Evolutionary conservation across 2,113 vertebrate species (phyloP).

Genomic region (Rhynchomys soricoides): DNA sequence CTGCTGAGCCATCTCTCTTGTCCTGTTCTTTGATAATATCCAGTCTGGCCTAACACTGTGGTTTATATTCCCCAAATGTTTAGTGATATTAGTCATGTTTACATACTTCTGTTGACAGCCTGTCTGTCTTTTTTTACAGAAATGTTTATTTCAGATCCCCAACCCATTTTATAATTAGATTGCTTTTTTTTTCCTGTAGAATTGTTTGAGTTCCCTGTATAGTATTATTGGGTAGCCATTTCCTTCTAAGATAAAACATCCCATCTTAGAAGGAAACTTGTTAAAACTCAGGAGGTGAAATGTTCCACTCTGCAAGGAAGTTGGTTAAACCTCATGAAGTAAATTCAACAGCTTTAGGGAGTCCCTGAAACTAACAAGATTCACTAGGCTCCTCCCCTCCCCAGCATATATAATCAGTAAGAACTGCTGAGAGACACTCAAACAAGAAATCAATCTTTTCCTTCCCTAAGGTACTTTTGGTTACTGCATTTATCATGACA

Average conservation of each 20-base stretch:
- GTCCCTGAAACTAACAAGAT: neutral
- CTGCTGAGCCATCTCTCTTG: neutral
- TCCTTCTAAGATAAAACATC: neutral
- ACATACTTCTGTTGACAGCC: neutral
- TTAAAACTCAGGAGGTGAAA: neutral
- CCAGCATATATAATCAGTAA: neutral
- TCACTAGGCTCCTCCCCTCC: neutral
- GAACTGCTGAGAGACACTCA: neutral
- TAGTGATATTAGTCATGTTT: neutral
- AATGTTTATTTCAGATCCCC: neutral
- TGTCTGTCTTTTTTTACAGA: neutral
- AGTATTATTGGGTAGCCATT: neutral
- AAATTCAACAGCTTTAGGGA: neutral
- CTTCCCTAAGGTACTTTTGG: neutral
- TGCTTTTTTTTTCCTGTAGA: neutral
- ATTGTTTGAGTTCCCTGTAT: neutral
- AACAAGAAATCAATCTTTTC: neutral
- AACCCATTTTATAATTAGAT: neutral
- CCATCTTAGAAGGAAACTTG: neutral
- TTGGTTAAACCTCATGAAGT: neutral
- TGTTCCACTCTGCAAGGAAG: neutral
- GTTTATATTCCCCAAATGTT: neutral
- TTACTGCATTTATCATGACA: neutral
- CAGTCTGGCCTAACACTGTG: neutral
- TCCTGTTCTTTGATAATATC: neutral